These are phyloP conservation scores for Pipistrellus pygmaeus DNA, from an alignment of 2,797 vertebrate species.

Conservation along the genomic window DNA sequence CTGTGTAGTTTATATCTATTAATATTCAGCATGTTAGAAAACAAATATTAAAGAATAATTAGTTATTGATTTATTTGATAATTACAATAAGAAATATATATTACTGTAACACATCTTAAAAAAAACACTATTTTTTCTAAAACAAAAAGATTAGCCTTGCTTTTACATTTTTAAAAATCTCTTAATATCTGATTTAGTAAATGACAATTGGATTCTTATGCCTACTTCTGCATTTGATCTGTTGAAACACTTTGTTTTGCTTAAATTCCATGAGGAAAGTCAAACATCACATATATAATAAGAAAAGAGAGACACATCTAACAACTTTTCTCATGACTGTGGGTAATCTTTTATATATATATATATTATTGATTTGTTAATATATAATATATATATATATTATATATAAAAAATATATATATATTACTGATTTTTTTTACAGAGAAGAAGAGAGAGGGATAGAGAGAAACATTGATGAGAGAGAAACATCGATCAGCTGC, in stretches of 20 bases:
- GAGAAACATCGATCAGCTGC: too few relatives aligned
- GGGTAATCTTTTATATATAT: neutral
- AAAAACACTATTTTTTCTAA: neutral
- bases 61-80: conserved; percentile 24
- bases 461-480: too few relatives aligned
- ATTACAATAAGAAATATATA: neutral
- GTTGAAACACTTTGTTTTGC: neutral
- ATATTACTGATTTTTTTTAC: too few relatives aligned
- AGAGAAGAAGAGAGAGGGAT: too few relatives aligned
- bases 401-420: too few relatives aligned
- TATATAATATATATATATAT: too few relatives aligned
- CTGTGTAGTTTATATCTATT: neutral
- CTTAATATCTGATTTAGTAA: conserved; percentile 2
- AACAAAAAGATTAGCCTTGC: neutral
- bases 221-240: neutral
- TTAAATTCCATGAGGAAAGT: conserved; percentile 46
- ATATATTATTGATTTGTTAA: too few relatives aligned
- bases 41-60: conserved; percentile 8
- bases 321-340: neutral
- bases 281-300: neutral
- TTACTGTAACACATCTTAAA: conserved; percentile 14
- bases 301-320: neutral
- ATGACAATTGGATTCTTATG: neutral
- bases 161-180: conserved; percentile 37
- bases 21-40: conserved; percentile 7